Conservation (phyloP, 2,888 invertebrate genomes). For the Stenotaenia linearis region DNA sequence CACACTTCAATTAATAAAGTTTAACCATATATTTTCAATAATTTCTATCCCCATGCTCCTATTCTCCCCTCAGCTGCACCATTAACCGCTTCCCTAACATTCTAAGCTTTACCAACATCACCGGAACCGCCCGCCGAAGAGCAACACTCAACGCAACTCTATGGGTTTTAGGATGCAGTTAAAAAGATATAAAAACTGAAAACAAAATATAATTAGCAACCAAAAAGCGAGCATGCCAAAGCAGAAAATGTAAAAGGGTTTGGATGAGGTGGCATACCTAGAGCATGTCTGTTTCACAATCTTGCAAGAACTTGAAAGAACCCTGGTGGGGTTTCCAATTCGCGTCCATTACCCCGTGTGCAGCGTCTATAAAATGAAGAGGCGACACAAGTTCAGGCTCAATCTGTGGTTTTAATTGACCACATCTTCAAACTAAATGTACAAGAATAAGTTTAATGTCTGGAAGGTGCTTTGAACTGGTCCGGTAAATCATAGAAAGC, state of each 20-base stretch:
- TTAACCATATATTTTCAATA: too few relatives aligned
- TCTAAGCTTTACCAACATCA: too few relatives aligned
- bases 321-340: slow-evolving; percentile 37
- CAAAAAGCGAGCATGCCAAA: not conserved
- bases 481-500: too few relatives aligned
- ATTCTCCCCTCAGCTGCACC: too few relatives aligned
- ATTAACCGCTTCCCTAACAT: too few relatives aligned
- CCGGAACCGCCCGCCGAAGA: too few relatives aligned
- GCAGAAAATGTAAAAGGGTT: not conserved
- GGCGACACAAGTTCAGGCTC: not conserved
- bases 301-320: slow-evolving; percentile 38
- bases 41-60: too few relatives aligned
- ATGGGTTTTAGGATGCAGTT: not conserved
- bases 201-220: not conserved
- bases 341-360: slow-evolving; percentile 34
- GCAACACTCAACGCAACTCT: too few relatives aligned
- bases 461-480: not conserved
- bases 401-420: not conserved
- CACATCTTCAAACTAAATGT: not conserved
- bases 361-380: slow-evolving; percentile 33
- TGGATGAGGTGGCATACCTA: slow-evolving; percentile 32
- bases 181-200: too few relatives aligned
- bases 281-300: slow-evolving; percentile 37
- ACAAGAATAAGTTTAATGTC: not conserved
- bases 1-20: too few relatives aligned